Base-by-base conservation (phyloP, 2,113 vertebrate species). In the Grantiella picta region DNA sequence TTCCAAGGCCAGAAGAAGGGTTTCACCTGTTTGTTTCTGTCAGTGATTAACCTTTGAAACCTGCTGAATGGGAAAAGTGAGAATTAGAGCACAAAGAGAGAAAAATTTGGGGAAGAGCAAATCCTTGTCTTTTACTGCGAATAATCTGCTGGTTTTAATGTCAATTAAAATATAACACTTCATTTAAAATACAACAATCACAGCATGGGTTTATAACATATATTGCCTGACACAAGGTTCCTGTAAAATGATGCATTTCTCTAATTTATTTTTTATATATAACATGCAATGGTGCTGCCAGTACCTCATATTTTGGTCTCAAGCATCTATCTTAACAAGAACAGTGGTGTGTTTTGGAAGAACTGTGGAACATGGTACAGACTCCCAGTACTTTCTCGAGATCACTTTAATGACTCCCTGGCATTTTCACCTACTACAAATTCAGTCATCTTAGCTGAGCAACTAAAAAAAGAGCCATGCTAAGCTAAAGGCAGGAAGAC, bases 401-500 rank as follows among this genome's bases (percentile, higher is more conserved):
- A 83, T 84, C 22, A 9, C 50, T 94, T 71, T 65, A 87, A 36
- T 76, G 66, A 80, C 35, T 70, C 42, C 31, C 64, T 79, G 81
- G 88, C 61, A 87, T 90, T 95, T 95, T 76, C 47, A 91, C 2
- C 68, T 61, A 53, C 64, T 85, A 90, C 61, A 73, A 54, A 79
- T 82, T 85, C 68, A 59, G 68, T 72, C 60, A 78, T 81, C 35
- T 82, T 63, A 57, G 64, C 81, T 22, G 14, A 86, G 65, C 7
- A 21, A 69, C 94, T 90, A 69, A 95, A 95, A 94, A 64, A 61
- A 83, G 71, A 94, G 64, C 73, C 56, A 59, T 0, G 6, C 45
- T 85, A 78, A 85, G 66, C 96, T 96, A 95, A 97, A 96, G 92
- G 93, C 65, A 90, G 96, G 83, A 95, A 96, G 45, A 69, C 83